Conservation (phyloP, 2,113 vertebrate species). For the Sinocyclocheilus anshuiensis region DNA sequence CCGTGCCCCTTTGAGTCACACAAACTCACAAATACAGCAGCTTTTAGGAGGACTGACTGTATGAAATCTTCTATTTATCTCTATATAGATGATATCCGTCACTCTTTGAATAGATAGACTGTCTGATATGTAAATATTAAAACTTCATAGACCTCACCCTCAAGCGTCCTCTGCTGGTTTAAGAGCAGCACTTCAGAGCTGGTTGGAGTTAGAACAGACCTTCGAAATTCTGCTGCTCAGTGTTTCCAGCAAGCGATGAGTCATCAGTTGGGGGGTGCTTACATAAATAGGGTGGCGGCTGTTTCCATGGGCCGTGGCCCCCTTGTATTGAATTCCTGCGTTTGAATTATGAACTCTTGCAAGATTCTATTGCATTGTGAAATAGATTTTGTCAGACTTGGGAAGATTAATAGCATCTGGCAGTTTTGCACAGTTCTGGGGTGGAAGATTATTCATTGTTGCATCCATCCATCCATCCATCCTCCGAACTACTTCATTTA, state of each 20-base stretch:
- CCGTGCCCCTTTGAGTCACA: not conserved
- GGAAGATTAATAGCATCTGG: not conserved
- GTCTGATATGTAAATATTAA: not conserved
- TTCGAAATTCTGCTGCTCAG: slow-evolving; percentile 19
- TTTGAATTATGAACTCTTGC: not conserved
- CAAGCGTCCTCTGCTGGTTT: slow-evolving; percentile 26
- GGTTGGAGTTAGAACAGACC: slow-evolving; percentile 20
- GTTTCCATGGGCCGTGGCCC: not conserved
- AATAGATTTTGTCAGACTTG: not conserved
- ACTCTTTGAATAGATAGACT: not conserved
- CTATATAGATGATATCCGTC: not conserved
- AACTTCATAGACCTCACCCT: not conserved
- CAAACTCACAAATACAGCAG: slow-evolving; percentile 26
- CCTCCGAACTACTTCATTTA: not conserved
- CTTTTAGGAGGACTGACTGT: not conserved
- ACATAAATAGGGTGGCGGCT: slow-evolving; percentile 30
- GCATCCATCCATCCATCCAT: not conserved
- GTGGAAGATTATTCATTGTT: not conserved
- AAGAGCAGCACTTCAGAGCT: not conserved
- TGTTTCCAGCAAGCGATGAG: slow-evolving; percentile 16
- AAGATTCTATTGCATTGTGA: not conserved
- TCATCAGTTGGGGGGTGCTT: slow-evolving; percentile 14
- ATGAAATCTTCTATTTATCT: not conserved
- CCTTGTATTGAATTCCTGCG: slow-evolving; percentile 15
- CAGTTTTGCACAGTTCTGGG: not conserved